Evolutionary conservation across 2,797 vertebrate species (phyloP), one percentile per base, ranked within the genome.

Genomic region (Neosilurus mollespiculum): DNA sequence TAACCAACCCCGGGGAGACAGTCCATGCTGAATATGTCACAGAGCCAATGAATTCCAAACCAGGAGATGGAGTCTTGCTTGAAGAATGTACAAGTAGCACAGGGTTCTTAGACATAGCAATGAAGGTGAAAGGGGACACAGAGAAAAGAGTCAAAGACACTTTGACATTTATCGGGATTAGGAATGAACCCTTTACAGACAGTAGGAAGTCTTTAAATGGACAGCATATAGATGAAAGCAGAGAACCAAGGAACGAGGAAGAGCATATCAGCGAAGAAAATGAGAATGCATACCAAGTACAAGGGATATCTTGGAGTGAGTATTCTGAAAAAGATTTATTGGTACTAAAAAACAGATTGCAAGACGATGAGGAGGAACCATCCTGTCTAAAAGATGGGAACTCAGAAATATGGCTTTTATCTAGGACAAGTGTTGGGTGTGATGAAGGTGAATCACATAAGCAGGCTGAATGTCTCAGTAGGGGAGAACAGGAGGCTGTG

Each of bases 131-230:
- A 89, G 91, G 88, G 80, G 91, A 81, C 5, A 78, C 76, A 81
- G 86, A 92, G 87, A 89, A 90, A 89, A 76, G 67, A 2, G 84
- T n/a, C 65, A 84, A 86, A 88, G 91, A 93, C 90, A 90, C 53
- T 43, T 87, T 94, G 94, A 93, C 93, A 94, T 94, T 94, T 93
- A 90, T 78, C 79, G 88, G 90, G 90, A 92, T 84, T 72, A 78
- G 34, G 22, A 80, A 85, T 2, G 10, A 70, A 75, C n/a, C 90
- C 85, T 88, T 93, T 89, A 86, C 87, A 88, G 87, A 87, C 59
- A 89, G 87, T 87, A 87, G 56, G 84, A 86, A 87, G 81, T 88
- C 82, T 88, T 90, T 81, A 78, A 79, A 87, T 86, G 87, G 86
- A 88, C 83, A 84, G 86, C 67, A 89, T 89, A 89, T 86, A 88